These are phyloP conservation scores for Cephus spinipes DNA, from an alignment of 2,888 invertebrate species.

Conservation along the genomic window DNA sequence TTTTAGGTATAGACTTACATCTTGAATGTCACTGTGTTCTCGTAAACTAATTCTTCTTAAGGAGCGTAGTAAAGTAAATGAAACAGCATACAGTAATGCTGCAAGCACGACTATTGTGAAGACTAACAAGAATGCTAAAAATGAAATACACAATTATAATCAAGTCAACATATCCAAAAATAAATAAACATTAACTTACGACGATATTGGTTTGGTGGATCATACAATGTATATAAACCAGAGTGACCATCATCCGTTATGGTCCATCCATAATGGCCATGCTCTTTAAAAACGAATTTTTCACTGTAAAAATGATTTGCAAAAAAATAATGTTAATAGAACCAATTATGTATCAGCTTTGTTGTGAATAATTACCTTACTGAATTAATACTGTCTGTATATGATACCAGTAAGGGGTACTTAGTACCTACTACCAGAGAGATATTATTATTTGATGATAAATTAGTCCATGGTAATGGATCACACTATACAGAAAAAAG, in stretches of 20 bases:
- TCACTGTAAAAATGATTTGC: conserved; percentile 40
- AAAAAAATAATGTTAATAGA: not conserved
- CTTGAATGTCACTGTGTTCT: conserved; percentile 22
- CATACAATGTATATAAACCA: conserved; percentile 42
- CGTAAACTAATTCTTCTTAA: conserved; percentile 29
- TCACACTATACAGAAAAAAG: conserved; percentile 51
- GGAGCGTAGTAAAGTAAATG: conserved; percentile 36
- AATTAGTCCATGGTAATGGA: conserved; percentile 37
- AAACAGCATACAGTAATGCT: conserved; percentile 32
- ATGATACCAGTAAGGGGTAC: conserved; percentile 34
- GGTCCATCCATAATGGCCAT: conserved; percentile 65
- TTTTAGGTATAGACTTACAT: conserved; percentile 30
- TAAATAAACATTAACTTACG: conserved; percentile 49
- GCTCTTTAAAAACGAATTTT: conserved; percentile 56
- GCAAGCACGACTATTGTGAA: conserved; percentile 42
- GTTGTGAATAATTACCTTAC: not conserved
- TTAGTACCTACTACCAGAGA: conserved; percentile 53
- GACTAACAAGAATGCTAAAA: conserved; percentile 52
- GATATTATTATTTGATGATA: conserved; percentile 44
- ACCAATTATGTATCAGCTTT: not conserved
- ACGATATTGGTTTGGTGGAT: conserved; percentile 56
- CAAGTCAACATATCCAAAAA: not conserved
- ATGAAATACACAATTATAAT: conserved; percentile 14
- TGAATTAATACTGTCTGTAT: not conserved
- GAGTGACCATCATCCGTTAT: conserved; percentile 50